A percentile compares a stretch with the other conserved stretches of the same genome.
These are phyloP conservation scores for Catharus ustulatus DNA, from an alignment of 2,797 vertebrate genomes.

Conservation along the genomic window DNA sequence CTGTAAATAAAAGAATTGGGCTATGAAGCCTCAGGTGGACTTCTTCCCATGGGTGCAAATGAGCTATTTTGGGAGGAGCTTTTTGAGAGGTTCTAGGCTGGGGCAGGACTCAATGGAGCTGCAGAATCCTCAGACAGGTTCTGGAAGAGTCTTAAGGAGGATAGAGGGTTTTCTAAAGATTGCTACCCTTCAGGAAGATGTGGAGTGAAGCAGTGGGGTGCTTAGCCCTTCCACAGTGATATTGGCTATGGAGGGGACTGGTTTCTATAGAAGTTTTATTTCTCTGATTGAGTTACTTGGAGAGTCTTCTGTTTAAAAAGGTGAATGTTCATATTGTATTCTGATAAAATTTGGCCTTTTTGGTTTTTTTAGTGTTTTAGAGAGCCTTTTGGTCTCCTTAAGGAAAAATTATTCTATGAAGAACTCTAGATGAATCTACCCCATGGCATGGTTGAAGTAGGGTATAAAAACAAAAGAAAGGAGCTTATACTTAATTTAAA, in stretches of 20 bases:
- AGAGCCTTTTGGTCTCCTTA: background rate
- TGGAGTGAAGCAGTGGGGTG: background rate
- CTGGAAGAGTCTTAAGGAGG: background rate
- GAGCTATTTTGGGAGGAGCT: background rate
- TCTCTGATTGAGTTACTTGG: background rate
- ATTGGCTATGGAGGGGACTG: background rate
- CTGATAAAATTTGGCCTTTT: background rate
- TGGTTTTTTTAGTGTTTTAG: background rate
- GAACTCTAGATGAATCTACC: background rate
- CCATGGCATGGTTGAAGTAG: background rate
- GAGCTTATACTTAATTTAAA: background rate
- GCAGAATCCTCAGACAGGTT: background rate
- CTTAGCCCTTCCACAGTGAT: background rate
- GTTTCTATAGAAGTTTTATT: background rate
- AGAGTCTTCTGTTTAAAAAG: background rate
- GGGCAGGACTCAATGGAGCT: background rate
- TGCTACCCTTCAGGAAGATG: background rate
- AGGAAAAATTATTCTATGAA: background rate
- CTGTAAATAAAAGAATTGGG: background rate
- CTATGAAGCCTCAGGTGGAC: background rate
- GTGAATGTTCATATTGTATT: background rate
- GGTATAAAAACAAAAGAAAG: background rate
- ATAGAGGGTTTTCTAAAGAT: background rate
- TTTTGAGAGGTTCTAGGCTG: background rate
- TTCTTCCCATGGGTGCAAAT: background rate